Evolutionary conservation across 30 jellyfish, hydroid and myxozoan species (phyloP).

Genomic region (Aurelia sp.): DNA sequence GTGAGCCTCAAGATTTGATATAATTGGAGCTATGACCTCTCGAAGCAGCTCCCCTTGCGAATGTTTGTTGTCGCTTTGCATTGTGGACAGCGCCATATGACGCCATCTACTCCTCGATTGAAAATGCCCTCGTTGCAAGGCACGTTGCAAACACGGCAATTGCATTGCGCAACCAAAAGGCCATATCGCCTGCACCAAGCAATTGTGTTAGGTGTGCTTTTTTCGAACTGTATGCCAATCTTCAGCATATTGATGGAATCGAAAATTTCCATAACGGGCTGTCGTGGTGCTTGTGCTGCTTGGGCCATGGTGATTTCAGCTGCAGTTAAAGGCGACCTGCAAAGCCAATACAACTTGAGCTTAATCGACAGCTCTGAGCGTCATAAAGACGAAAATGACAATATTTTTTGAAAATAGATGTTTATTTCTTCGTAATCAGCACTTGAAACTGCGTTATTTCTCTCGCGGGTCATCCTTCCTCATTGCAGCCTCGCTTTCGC

Average conservation of each 20-base stretch:
- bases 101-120: neutral
- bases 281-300: neutral
- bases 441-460: neutral
- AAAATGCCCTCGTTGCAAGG: no score
- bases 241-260: neutral
- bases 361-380: constrained; percentile 6
- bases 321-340: constrained; percentile 1
- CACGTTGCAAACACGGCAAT: neutral
- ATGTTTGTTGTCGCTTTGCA: neutral
- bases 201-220: neutral
- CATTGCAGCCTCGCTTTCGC: constrained; percentile 8
- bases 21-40: neutral
- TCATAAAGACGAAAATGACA: neutral
- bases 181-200: neutral
- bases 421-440: no score
- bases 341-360: neutral
- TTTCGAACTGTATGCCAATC: neutral
- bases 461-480: neutral
- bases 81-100: neutral
- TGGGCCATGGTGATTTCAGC: no score
- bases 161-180: neutral
- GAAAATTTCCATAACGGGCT: neutral
- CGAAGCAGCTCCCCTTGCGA: constrained; percentile 9
- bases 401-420: neutral
- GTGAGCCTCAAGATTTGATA: no score